Evolutionary conservation across 30 jellyfish, hydroid and myxozoan genomes (phyloP).

Genomic region (Morbakka virulenta): DNA sequence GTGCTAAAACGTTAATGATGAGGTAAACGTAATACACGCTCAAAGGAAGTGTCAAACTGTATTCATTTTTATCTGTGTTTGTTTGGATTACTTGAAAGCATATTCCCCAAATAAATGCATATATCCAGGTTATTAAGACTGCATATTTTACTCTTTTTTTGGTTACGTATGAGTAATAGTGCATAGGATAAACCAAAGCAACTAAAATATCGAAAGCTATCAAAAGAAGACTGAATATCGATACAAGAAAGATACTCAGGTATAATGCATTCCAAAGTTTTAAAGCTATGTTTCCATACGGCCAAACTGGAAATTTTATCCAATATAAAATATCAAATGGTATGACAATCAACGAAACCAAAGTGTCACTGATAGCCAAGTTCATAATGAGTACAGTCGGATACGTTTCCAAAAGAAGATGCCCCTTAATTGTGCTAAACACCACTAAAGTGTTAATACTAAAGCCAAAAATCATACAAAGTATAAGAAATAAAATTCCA

Average conservation of each 20-base stretch:
- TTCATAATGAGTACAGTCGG: slow-evolving; percentile 37
- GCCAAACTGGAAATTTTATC: slow-evolving; percentile 52
- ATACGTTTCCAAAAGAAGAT: slow-evolving; percentile 11
- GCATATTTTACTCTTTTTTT: neutral
- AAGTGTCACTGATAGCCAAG: slow-evolving; percentile 54
- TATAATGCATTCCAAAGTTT: slow-evolving; percentile 63
- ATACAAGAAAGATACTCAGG: slow-evolving; percentile 34
- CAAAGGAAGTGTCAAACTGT: slow-evolving; percentile 29
- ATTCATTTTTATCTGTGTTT: slow-evolving; percentile 45
- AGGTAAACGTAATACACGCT: slow-evolving; percentile 45
- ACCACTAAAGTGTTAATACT: too few relatives aligned
- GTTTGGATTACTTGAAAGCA: slow-evolving; percentile 36
- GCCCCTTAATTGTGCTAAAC: too few relatives aligned
- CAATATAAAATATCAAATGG: slow-evolving; percentile 63
- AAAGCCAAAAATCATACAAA: too few relatives aligned
- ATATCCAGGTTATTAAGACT: slow-evolving; percentile 16
- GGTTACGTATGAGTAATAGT: slow-evolving; percentile 4
- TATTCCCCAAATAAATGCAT: slow-evolving; percentile 29
- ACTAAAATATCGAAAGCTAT: slow-evolving; percentile 22
- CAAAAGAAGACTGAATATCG: slow-evolving; percentile 20
- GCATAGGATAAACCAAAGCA: slow-evolving; percentile 45
- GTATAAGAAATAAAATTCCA: too few relatives aligned
- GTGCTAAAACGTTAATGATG: slow-evolving; percentile 18
- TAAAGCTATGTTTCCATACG: slow-evolving; percentile 21
- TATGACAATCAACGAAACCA: slow-evolving; percentile 33